A percentile compares a stretch with the other conserved stretches of the same genome.
Evolutionary conservation across 2,113 vertebrate genomes (phyloP).

Genomic region (Sialia sialis): DNA sequence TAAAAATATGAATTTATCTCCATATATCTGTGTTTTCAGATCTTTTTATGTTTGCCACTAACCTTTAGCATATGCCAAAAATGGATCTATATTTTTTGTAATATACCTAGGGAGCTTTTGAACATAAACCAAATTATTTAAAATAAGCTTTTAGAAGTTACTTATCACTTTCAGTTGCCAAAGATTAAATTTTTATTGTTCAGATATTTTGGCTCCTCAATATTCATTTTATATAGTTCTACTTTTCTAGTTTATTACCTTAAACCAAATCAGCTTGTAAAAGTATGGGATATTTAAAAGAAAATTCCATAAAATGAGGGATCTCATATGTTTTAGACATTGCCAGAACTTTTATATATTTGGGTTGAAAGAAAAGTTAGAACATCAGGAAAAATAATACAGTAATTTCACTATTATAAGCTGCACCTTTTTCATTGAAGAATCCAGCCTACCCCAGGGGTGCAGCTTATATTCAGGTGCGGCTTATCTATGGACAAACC

Average conservation of each 20-base stretch:
- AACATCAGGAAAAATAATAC: background rate
- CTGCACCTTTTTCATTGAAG: too few relatives aligned
- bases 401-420: too few relatives aligned
- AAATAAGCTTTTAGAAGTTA: background rate
- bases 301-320: background rate
- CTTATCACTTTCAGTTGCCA: background rate
- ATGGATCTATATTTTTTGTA: background rate
- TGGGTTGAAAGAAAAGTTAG: background rate
- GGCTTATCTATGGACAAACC: too few relatives aligned
- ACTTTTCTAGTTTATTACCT: slow-evolving; percentile 15
- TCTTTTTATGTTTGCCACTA: background rate
- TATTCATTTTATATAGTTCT: background rate
- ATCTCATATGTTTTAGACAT: background rate
- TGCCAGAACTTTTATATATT: background rate
- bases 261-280: background rate
- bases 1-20: background rate
- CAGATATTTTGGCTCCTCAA: background rate
- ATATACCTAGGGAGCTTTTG: background rate
- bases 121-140: background rate
- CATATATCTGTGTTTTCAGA: background rate
- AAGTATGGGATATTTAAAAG: background rate
- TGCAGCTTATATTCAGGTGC: too few relatives aligned
- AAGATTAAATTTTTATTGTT: background rate
- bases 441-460: too few relatives aligned
- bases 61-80: background rate